Evolutionary conservation across 2,113 vertebrate genomes (phyloP), one percentile per base, ranked within the genome.

Genomic region (Psammodynastes pulverulentus): DNA sequence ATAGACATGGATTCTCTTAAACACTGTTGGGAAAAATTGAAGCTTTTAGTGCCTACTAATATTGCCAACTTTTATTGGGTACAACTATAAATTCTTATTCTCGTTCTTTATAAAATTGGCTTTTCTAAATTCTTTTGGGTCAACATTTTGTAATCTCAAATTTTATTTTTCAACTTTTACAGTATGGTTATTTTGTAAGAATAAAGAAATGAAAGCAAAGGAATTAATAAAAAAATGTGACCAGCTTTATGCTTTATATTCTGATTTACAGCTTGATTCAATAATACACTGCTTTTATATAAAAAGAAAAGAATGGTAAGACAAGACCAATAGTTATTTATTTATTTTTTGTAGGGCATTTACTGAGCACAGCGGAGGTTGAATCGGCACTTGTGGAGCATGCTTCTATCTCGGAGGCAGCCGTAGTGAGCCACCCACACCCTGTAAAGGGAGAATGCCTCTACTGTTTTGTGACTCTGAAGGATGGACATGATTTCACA

Each of bases 401-500:
- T 0, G 34, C 92, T 0, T 97, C 98, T 0, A 91, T 99, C 0
- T 98, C 98, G 0, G 99, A 99, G 95, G 99, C 99, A 0, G 99
- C 99, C 0, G 99, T 98, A 93, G 99, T 99, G 51, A 98, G 99
- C 62, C 96, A 98, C 67, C 99, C 98, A 0, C 99, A 99, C 93
- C 97, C 98, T 0, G 97, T 99, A 92, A 99, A 99, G 94, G 99
- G 99, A 10, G 99, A 99, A 92, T 99, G 98, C 84, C 98, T 99
- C 89, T 99, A 99, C 96, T 99, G 99, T 96, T 99, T 99, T 3
- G 99, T 99, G 19, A 99, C 98, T 0, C 97, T 99, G 24, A 97
- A 92, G 0, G 98, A 99, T 0, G 99, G 99, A 46, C 95, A 98
- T 1, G 95, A 95, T 13, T 99, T 98, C 97, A 98, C 93, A 95